These are phyloP conservation scores for Coregonus ussuriensis DNA, from an alignment of 2,797 vertebrate species.

Conservation along the genomic window DNA sequence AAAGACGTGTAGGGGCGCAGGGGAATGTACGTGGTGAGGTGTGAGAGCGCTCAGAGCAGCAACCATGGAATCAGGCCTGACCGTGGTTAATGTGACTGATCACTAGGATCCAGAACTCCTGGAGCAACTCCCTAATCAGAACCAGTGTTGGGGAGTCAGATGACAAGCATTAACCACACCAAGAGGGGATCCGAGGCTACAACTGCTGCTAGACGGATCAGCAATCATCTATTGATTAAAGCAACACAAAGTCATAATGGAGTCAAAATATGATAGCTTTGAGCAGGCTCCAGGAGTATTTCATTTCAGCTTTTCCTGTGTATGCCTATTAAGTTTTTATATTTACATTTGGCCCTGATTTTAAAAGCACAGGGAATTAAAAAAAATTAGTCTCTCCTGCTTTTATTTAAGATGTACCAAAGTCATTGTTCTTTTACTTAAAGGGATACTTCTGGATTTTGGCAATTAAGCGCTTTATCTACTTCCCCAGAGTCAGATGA, in stretches of 20 bases:
- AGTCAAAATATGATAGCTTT: background rate
- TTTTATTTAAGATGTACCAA: slow-evolving; percentile 35
- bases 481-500: too few species aligned
- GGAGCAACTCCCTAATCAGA: slow-evolving; percentile 12
- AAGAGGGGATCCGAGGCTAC: background rate
- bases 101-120: background rate
- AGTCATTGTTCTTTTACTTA: slow-evolving; percentile 35
- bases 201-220: background rate
- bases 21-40: background rate
- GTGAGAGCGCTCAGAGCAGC: background rate
- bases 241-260: background rate
- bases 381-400: slow-evolving; percentile 3
- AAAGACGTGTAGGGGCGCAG: background rate
- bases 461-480: too few species aligned
- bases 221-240: slow-evolving; percentile 14
- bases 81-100: slow-evolving; percentile 1
- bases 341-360: slow-evolving; percentile 29
- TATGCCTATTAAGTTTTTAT: slow-evolving; percentile 4
- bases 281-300: slow-evolving; percentile 3
- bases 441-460: background rate
- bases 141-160: slow-evolving; percentile 11
- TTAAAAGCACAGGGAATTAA: background rate
- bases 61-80: slow-evolving; percentile 2
- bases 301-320: slow-evolving; percentile 1
- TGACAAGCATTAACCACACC: slow-evolving; percentile 6